Base-by-base conservation (phyloP, 2,113 vertebrate species). In the Fulmarus glacialis region DNA sequence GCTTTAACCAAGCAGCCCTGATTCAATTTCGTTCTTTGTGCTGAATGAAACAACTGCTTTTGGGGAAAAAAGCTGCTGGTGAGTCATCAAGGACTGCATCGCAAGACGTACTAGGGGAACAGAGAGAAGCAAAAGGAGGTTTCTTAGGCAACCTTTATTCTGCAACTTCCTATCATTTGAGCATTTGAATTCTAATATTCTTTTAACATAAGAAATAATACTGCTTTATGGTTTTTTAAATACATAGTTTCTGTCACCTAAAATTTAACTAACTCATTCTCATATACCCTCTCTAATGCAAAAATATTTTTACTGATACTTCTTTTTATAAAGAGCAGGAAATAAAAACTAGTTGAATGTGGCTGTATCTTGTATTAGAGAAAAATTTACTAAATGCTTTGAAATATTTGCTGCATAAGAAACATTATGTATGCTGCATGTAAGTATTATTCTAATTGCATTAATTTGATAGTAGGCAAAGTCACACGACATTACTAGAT, bases 41-140 rank as follows among this genome's bases (percentile, higher is more conserved):
- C 50, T 88, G 58, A 96, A 92, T 40, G 48, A 52, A 85, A 89
- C 24, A 66, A 67, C 15, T 55, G 60, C n/a, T 64, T 29, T 40
- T 32, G 24, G 15, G 16, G 34, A 16, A 85, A 70, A 90, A 60
- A 74, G 56, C 32, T 75, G 58, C 50, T 67, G 34, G 40, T 68
- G 43, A 88, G 36, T 88, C 82, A 94, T n/a, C 34, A 79, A 80
- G 66, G 30, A 64, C 60, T 56, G 43, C 66, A 70, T 56, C 36
- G 0, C 19, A 72, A 75, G 48, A 89, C 1, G 0, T 59, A 40
- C 3, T 2, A 55, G 9, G 9, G 26, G 24, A 91, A 84, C 0
- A 3, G 53, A 72, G 27, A 34, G 18, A 80, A 87, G 34, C n/a
- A 72, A 68, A 80, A 83, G 11, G 29, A 87, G 42, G 71, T 68